Percentiles rank a stretch among this genome's conserved stretches.
These are phyloP conservation scores for Hemicordylus capensis DNA, from an alignment of 2,113 vertebrate genomes.

Conservation along the genomic window DNA sequence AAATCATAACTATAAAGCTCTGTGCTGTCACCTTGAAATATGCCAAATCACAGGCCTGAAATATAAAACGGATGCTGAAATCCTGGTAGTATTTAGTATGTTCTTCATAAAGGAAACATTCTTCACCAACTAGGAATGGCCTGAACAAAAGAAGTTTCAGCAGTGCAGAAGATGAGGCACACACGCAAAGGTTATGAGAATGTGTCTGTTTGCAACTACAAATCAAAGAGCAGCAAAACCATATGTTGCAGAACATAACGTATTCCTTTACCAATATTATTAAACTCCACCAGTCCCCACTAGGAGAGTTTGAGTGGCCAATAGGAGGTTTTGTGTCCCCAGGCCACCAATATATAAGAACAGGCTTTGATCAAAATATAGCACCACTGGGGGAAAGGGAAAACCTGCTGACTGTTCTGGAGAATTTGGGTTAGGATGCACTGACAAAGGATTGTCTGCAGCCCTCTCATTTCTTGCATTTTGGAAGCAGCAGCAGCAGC, in stretches of 20 bases:
- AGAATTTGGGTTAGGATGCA: conserved; percentile 57
- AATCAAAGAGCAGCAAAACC: conserved; percentile 84
- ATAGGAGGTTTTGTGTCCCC: conserved; percentile 61
- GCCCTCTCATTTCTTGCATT: neutral
- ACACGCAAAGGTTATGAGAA: conserved; percentile 84
- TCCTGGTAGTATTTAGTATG: conserved; percentile 70
- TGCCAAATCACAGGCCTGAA: conserved; percentile 68
- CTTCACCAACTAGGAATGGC: conserved; percentile 59
- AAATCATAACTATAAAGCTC: conserved; percentile 70
- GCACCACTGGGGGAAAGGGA: neutral
- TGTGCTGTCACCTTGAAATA: conserved; percentile 58
- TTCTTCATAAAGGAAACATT: conserved; percentile 70
- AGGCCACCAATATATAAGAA: conserved; percentile 60
- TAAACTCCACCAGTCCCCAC: conserved; percentile 69
- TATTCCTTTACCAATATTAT: conserved; percentile 66
- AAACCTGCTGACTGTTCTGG: neutral
- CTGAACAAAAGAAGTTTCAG: conserved; percentile 68
- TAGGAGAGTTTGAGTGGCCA: conserved; percentile 60
- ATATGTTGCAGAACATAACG: conserved; percentile 80
- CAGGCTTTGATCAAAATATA: conserved; percentile 35
- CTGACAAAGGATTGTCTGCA: conserved; percentile 56
- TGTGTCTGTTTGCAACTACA: conserved; percentile 82
- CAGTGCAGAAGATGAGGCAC: conserved; percentile 80
- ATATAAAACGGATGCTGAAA: conserved; percentile 73
- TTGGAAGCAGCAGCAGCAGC: neutral